phyloP scores from a whole-genome alignment of 2,113 vertebrate species.

The Aegithalos caudatus region DNA sequence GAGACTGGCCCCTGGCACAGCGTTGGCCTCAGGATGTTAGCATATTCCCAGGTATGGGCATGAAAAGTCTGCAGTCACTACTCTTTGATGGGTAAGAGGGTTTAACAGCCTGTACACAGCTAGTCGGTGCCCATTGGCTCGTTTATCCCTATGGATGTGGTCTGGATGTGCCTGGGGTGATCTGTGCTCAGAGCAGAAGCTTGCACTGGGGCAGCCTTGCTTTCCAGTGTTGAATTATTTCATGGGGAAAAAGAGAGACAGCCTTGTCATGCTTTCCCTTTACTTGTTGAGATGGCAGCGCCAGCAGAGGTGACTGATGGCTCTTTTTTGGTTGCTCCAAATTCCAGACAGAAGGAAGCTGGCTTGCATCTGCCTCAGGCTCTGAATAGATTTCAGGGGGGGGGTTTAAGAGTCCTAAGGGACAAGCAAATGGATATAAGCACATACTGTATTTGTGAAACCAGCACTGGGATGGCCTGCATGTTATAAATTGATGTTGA shows the following conservation, averaged over 20 bases:
- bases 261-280: background rate
- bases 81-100: background rate
- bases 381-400: background rate
- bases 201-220: background rate
- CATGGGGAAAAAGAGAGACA: background rate
- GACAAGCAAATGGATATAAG: background rate
- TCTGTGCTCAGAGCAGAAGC: background rate
- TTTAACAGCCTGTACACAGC: background rate
- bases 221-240: background rate
- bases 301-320: background rate
- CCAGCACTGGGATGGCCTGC: background rate
- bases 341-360: background rate
- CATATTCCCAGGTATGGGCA: background rate
- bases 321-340: background rate
- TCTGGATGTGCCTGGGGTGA: background rate
- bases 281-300: background rate
- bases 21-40: background rate
- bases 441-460: background rate
- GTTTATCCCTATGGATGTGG: background rate
- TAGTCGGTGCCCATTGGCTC: background rate
- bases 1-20: background rate
- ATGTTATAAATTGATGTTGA: constrained; percentile 18
- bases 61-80: background rate
- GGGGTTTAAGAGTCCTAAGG: background rate
- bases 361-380: background rate